Evolutionary conservation across 2,113 vertebrate species (phyloP).

Genomic region (Otis tarda): DNA sequence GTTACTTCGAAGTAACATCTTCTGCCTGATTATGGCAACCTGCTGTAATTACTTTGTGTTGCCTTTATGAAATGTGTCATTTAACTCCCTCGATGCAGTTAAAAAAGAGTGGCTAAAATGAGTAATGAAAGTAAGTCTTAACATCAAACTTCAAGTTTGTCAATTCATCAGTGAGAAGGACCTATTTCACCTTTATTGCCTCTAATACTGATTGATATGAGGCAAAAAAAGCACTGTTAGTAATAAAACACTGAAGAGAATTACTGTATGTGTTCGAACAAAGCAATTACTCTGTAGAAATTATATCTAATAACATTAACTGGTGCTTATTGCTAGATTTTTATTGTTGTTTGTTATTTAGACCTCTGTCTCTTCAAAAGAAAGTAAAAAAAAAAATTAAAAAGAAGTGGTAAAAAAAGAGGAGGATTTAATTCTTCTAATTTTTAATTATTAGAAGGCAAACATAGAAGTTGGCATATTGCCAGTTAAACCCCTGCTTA

Average conservation of each 20-base stretch:
- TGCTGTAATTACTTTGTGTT: not conserved
- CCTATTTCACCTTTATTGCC: not conserved
- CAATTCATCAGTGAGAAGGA: not conserved
- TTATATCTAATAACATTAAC: not conserved
- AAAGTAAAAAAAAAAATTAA: not conserved
- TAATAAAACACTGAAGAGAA: not conserved
- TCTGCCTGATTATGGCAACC: not conserved
- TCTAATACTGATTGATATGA: not conserved
- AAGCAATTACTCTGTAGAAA: not conserved
- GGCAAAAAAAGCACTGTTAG: not conserved
- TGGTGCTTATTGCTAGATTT: not conserved
- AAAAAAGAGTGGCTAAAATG: not conserved
- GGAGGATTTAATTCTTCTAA: not conserved
- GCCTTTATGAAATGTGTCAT: not conserved
- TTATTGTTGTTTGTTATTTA: not conserved
- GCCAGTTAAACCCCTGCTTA: not conserved
- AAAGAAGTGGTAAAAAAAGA: accelerated
- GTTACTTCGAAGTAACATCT: not conserved
- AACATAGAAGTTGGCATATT: not conserved
- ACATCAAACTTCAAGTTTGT: not conserved
- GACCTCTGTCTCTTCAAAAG: not conserved
- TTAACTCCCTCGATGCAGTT: not conserved
- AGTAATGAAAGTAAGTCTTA: not conserved
- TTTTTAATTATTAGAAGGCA: not conserved
- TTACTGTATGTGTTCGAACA: not conserved